phyloP scores from a whole-genome alignment of 2,797 vertebrate species.

The Sebastes iracundus region DNA sequence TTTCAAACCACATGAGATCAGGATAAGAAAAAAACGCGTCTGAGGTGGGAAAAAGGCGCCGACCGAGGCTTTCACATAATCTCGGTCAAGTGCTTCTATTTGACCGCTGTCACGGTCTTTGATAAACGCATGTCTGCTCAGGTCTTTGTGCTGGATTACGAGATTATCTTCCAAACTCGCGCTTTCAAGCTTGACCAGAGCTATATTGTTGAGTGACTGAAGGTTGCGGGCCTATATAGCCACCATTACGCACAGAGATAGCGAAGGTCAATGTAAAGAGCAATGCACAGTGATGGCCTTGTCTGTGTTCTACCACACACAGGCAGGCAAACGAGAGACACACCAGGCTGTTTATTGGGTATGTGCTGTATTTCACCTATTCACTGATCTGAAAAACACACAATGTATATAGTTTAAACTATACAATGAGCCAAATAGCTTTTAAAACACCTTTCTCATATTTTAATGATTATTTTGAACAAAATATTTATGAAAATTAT shows the following conservation, averaged over 20 bases:
- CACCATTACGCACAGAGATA: constrained; percentile 56
- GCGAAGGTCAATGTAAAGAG: constrained; percentile 80
- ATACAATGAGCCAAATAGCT: too few relatives aligned
- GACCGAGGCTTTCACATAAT: constrained; percentile 49
- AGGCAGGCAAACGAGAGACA: background rate
- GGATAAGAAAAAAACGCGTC: background rate
- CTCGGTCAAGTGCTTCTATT: constrained; percentile 67
- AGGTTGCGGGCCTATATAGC: constrained; percentile 39
- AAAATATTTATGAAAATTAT: too few relatives aligned
- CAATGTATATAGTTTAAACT: too few relatives aligned
- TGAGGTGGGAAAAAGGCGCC: constrained; percentile 26
- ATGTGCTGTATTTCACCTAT: background rate
- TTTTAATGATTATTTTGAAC: too few relatives aligned
- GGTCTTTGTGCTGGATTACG: constrained; percentile 26
- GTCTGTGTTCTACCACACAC: constrained; percentile 9
- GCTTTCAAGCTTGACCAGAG: constrained; percentile 35
- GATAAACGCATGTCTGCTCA: constrained; percentile 19
- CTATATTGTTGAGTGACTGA: constrained; percentile 13
- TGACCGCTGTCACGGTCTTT: constrained; percentile 56
- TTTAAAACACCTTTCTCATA: too few relatives aligned
- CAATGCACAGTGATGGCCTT: constrained; percentile 26
- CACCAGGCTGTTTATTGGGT: background rate
- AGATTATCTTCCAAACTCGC: constrained; percentile 41
- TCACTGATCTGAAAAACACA: background rate
- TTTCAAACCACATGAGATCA: constrained; percentile 24